Percentiles rank a stretch among this genome's conserved stretches.
Conservation (phyloP, 1,140 invertebrate species). For the Bemisia tabaci region DNA sequence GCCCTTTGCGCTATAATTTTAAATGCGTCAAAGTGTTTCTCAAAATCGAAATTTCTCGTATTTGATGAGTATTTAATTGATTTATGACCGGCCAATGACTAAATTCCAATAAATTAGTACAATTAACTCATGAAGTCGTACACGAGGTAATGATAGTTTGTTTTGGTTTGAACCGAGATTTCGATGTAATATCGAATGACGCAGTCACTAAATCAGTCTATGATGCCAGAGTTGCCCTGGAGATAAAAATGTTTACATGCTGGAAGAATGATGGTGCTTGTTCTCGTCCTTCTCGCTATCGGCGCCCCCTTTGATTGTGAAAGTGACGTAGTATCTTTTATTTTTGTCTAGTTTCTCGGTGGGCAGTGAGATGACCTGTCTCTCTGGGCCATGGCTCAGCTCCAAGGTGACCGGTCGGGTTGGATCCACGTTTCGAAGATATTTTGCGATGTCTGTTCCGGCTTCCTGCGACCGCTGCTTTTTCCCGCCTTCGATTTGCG, state of each 20-base stretch:
- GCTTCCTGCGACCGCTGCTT: conserved; percentile 10
- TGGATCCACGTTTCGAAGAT: conserved; percentile 27
- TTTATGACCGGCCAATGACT: too few relatives aligned
- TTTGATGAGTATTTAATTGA: too few relatives aligned
- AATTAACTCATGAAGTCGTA: too few relatives aligned
- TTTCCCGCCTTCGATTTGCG: conserved; percentile 40
- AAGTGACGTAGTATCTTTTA: conserved; percentile 79
- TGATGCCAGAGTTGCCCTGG: too few relatives aligned
- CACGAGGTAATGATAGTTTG: too few relatives aligned
- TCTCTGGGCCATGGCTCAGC: conserved; percentile 61
- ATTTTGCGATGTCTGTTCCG: conserved; percentile 17
- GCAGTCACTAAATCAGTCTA: too few relatives aligned
- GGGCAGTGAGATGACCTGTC: conserved; percentile 69
- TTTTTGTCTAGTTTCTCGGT: conserved; percentile 70
- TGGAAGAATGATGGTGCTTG: not conserved
- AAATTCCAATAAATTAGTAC: too few relatives aligned
- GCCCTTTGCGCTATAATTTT: too few relatives aligned
- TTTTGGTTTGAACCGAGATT: too few relatives aligned
- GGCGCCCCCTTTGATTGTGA: conserved; percentile 56
- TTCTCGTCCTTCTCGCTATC: not conserved
- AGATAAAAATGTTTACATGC: not conserved
- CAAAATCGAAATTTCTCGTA: too few relatives aligned
- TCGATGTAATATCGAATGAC: too few relatives aligned
- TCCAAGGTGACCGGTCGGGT: conserved; percentile 46
- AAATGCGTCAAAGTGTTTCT: too few relatives aligned